phyloP scores from a whole-genome alignment of 2,888 invertebrate genomes.

The Cancer borealis region DNA sequence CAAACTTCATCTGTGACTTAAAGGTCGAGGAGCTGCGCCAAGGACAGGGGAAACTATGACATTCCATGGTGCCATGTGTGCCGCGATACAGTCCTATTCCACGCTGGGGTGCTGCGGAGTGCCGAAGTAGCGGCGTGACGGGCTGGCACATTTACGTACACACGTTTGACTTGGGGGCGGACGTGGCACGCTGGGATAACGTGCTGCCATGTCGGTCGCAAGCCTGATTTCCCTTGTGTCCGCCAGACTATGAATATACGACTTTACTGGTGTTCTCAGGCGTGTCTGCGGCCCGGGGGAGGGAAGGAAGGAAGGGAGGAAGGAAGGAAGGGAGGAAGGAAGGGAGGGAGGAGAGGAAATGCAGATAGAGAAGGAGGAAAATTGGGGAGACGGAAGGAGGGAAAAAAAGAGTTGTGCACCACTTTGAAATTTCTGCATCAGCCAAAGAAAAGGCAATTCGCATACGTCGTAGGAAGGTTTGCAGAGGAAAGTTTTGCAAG shows the following conservation, averaged over 20 bases:
- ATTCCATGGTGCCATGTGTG: background rate
- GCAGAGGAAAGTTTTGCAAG: background rate
- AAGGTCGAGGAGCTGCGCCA: background rate
- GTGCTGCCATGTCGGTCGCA: slow-evolving; percentile 7
- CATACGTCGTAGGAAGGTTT: background rate
- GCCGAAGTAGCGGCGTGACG: background rate
- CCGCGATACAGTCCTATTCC: background rate
- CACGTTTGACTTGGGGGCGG: background rate
- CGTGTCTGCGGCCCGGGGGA: background rate
- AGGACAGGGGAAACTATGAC: background rate
- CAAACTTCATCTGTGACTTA: background rate
- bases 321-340: background rate
- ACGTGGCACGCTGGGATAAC: background rate
- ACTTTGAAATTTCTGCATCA: slow-evolving; percentile 7
- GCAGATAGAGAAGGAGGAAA: background rate
- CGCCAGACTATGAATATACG: slow-evolving; percentile 38
- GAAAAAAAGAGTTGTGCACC: background rate
- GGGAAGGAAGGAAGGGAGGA: background rate
- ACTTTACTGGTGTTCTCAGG: slow-evolving; percentile 31
- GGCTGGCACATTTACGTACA: background rate
- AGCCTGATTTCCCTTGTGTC: slow-evolving; percentile 36
- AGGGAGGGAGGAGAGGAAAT: background rate
- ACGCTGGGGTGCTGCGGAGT: background rate
- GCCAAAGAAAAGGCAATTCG: background rate
- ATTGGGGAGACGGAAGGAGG: background rate